These are phyloP conservation scores for Myrmecobius fasciatus DNA, from an alignment of 2,113 vertebrate species.

Conservation along the genomic window DNA sequence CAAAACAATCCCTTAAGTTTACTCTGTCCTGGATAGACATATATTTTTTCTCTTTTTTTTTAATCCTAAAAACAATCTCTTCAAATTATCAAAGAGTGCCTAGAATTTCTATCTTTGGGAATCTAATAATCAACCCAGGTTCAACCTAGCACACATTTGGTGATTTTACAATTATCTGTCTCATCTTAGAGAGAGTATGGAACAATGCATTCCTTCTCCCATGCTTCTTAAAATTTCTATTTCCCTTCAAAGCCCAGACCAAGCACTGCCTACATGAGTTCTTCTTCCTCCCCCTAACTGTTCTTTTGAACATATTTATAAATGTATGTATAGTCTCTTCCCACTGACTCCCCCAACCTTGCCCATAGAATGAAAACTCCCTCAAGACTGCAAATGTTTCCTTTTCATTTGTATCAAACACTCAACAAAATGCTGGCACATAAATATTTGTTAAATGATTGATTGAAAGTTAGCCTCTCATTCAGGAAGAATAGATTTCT, in stretches of 20 bases:
- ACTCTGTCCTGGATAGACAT: not conserved
- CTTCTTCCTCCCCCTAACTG: not conserved
- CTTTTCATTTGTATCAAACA: not conserved
- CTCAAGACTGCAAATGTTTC: not conserved
- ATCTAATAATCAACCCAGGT: no score
- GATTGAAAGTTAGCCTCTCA: not conserved
- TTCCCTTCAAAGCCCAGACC: not conserved
- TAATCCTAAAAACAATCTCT: not conserved
- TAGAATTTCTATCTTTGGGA: no score
- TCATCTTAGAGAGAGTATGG: not conserved
- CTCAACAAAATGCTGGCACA: not conserved
- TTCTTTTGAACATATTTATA: not conserved
- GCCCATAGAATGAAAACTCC: not conserved
- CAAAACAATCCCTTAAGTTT: not conserved
- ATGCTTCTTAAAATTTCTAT: not conserved
- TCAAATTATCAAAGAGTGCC: not conserved
- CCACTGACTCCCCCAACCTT: not conserved
- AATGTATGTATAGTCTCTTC: not conserved
- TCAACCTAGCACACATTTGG: no score
- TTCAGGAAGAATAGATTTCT: not conserved
- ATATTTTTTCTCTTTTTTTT: not conserved
- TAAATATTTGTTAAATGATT: not conserved
- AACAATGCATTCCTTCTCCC: not conserved
- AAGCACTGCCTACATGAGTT: not conserved
- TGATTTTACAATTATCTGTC: not conserved